These are phyloP conservation scores for Thripadectes ignobilis DNA, from an alignment of 2,797 vertebrate species.

Conservation along the genomic window DNA sequence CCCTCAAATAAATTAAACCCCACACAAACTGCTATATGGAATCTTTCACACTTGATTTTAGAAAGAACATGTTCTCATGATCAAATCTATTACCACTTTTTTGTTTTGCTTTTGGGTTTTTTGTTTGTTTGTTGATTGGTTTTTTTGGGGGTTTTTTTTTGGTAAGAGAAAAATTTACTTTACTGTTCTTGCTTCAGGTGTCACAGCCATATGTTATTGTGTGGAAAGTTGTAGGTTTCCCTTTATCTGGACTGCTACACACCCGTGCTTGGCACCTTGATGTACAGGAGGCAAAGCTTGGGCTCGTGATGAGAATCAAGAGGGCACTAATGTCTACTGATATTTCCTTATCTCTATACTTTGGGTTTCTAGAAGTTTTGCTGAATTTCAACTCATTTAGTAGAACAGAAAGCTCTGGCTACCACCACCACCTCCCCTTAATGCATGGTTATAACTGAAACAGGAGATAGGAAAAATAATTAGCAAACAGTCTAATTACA, in stretches of 20 bases:
- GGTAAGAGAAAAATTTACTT: neutral
- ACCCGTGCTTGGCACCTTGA: neutral
- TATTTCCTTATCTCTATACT: neutral
- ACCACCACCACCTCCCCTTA: neutral
- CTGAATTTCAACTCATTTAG: neutral
- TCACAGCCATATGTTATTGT: neutral
- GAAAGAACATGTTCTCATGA: neutral
- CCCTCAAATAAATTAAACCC: neutral
- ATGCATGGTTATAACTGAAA: slow-evolving; percentile 2
- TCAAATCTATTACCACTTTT: neutral
- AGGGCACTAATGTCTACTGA: neutral
- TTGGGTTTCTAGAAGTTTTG: neutral
- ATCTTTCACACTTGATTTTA: neutral
- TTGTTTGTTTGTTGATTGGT: neutral
- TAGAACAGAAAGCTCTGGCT: neutral
- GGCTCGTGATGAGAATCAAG: neutral
- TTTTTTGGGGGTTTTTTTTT: neutral
- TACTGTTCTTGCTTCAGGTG: neutral
- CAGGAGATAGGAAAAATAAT: slow-evolving; percentile 42
- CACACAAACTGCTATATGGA: rapidly evolving
- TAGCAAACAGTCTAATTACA: slow-evolving; percentile 47
- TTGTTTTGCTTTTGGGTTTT: neutral
- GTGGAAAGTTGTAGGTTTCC: neutral
- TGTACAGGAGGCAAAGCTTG: neutral
- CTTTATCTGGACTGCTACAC: slow-evolving; percentile 24